A percentile compares a stretch with the other conserved stretches of the same genome.
These are phyloP conservation scores for Microplitis demolitor DNA, from an alignment of 1,140 invertebrate genomes.

Conservation along the genomic window DNA sequence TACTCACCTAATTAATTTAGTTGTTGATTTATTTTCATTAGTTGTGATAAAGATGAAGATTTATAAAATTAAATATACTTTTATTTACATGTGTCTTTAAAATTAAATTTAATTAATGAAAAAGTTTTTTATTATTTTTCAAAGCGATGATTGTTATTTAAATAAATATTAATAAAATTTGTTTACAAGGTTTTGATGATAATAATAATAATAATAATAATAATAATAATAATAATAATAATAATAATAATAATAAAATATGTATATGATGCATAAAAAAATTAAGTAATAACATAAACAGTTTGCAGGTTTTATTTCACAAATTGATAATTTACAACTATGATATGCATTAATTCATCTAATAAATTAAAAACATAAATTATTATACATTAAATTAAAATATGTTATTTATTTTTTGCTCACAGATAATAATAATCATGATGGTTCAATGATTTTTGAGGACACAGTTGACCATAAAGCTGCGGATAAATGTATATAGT, in stretches of 20 bases:
- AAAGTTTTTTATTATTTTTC: too few species aligned
- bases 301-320: conserved; percentile 63
- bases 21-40: too few species aligned
- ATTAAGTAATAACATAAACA: conserved; percentile 58
- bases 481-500: too few species aligned
- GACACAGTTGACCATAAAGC: not conserved
- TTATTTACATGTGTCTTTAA: not conserved
- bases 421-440: not conserved
- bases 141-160: too few species aligned
- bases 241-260: not conserved
- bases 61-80: not conserved
- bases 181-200: too few species aligned
- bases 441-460: conserved; percentile 5
- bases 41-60: too few species aligned
- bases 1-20: too few species aligned
- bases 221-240: too few species aligned
- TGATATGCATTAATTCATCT: conserved; percentile 84
- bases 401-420: conserved; percentile 19
- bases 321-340: conserved; percentile 74
- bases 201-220: not conserved
- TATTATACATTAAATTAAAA: conserved; percentile 22
- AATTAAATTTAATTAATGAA: not conserved
- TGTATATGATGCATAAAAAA: not conserved
- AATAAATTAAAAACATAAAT: conserved; percentile 67
- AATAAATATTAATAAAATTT: not conserved